Conservation (phyloP, 2,797 vertebrate genomes). For the Spondyliosoma cantharus region DNA sequence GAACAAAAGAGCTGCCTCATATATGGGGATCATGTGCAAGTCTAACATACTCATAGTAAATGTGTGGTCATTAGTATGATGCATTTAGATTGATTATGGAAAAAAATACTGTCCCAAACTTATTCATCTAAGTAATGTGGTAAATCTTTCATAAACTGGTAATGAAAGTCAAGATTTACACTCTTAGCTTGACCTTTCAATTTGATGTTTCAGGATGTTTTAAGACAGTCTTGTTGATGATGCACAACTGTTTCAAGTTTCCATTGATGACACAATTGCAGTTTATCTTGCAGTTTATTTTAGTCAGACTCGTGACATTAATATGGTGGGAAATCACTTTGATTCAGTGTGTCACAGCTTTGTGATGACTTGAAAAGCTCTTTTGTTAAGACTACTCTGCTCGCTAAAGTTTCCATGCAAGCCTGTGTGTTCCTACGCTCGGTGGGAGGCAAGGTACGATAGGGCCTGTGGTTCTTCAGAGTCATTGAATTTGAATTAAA, state of each 20-base stretch:
- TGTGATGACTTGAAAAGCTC: constrained; percentile 59
- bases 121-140: neutral
- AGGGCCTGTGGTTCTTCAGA: constrained; percentile 34
- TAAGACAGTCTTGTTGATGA: constrained; percentile 26
- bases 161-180: constrained; percentile 5
- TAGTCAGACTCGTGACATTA: constrained; percentile 65
- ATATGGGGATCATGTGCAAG: constrained; percentile 10
- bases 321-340: constrained; percentile 71
- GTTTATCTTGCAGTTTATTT: constrained; percentile 54
- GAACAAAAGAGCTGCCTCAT: constrained; percentile 57
- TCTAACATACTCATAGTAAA: neutral
- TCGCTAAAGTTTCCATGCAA: constrained; percentile 59
- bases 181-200: constrained; percentile 17
- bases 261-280: constrained; percentile 39
- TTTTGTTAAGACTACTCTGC: constrained; percentile 59
- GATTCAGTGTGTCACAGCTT: constrained; percentile 55
- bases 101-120: constrained; percentile 13
- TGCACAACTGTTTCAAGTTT: constrained; percentile 56
- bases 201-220: constrained; percentile 34
- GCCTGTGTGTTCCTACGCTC: constrained; percentile 33
- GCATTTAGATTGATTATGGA: constrained; percentile 17
- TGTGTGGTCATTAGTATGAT: constrained; percentile 19
- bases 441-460: constrained; percentile 49
- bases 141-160: constrained; percentile 9
- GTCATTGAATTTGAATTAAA: constrained; percentile 41